Evolutionary conservation across 2,113 vertebrate species (phyloP), one percentile per base, ranked within the genome.

Genomic region (Corythornis cristatus): DNA sequence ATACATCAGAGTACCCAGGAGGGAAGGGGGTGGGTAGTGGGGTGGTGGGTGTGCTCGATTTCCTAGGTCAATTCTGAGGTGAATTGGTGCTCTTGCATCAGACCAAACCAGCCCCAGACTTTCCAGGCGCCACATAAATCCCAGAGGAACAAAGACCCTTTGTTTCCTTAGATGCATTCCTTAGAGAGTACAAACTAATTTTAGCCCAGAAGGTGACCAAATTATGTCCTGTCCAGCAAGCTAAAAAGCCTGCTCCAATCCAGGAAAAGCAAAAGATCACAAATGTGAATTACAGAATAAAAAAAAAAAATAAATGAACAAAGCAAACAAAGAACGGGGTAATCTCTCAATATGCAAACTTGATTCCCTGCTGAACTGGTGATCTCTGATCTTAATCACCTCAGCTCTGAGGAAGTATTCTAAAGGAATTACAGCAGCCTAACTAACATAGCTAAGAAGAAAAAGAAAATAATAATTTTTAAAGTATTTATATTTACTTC

Each of bases 311-410:
- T 35, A 35, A 35, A 9, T 37, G 37, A 37, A 37, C 37, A 37
- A 37, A 37, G 10, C 37, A 37, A 37, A 37, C 37, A 37, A 37
- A 37, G 37, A 86, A 12, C 4, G 2, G 84, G 91, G 73, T 96
- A 95, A 96, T 95, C 92, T 95, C 93, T 91, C 94, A 86, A 86
- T 76, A 93, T 86, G 87, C 92, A 89, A 96, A 93, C 61, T 89
- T 88, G 84, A 91, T 90, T 90, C 79, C 66, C 72, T 14, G 84
- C 62, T 91, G 89, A 90, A 95, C 82, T 78, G 79, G 23, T 79
- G 84, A 95, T 90, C 94, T 91, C 90, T 91, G 68, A 92, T 96
- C 91, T 93, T 86, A 96, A 95, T 83, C 83, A 84, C 42, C n/a
- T 11, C 53, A 75, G 83, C 77, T 81, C 88, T 72, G 61, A 87